Evolutionary conservation across 2,888 invertebrate species (phyloP), one percentile per base, ranked within the genome.

Genomic region (Sarcophaga rosellei): DNA sequence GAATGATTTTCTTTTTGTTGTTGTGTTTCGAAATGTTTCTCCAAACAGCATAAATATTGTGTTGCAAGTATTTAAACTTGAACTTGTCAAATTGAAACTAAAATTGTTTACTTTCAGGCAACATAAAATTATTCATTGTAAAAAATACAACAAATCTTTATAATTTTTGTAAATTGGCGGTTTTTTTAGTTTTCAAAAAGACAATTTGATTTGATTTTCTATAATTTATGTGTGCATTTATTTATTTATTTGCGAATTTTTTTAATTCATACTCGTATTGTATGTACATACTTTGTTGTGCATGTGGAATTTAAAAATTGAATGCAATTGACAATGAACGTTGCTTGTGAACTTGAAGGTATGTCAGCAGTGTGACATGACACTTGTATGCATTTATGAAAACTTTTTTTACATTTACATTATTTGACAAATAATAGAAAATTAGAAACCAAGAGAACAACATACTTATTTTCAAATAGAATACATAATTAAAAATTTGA

Each of bases 11-110:
- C 3, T 17, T 25, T 63, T 15, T 17, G 35, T 17, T 63, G 23
- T 25, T 23, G 4, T 4, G 0, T 25, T 35, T 35, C 8, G 6
- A 35, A 35, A 10, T n/a, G n/a, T n/a, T n/a, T 65, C 35, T 23
- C 35, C 59, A 77, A 66, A 66, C 44, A 68, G 44, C 59, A 25
- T 66, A 23, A 17, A 12, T 59, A 47, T 72, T 11, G 74, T 80
- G 21, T 80, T 83, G n/a, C 63, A 57, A 20, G 76, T 77, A 62
- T 79, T 81, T 75, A 65, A 81, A 84, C 86, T 86, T 86, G 84
- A 86, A 86, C 86, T 86, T 86, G 86, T 86, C 81, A 77, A 86
- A 86, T 84, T 84, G 61, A 53, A 83, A 47, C 5, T 53, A 8
- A 35, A 35, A 80, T 77, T 86, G 80, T 83, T 79, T 62, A 57